A percentile compares a stretch with the other conserved stretches of the same genome.
Evolutionary conservation across 2,797 vertebrate genomes (phyloP).

Genomic region (Triplophysa yarkandensis): DNA sequence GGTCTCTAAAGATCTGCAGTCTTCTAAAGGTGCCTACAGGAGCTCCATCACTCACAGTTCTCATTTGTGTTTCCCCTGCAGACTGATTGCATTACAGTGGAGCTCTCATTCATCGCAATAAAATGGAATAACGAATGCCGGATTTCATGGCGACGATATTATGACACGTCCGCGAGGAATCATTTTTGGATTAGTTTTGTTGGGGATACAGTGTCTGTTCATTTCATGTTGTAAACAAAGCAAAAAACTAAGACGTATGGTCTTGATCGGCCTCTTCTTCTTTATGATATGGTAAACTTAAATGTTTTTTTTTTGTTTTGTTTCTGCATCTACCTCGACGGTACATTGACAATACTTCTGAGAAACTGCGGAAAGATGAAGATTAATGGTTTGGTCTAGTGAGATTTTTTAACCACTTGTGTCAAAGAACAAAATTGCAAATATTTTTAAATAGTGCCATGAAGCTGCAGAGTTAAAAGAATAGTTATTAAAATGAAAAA

Average conservation of each 20-base stretch:
- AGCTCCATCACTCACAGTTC: slow-evolving; percentile 31
- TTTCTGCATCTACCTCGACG: too few species aligned
- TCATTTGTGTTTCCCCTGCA: slow-evolving; percentile 33
- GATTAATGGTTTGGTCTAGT: background rate
- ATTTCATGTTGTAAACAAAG: slow-evolving; percentile 21
- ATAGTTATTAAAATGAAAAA: too few species aligned
- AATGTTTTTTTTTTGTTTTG: background rate
- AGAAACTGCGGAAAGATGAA: background rate
- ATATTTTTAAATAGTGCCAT: background rate
- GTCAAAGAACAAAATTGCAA: background rate
- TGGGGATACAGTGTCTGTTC: background rate
- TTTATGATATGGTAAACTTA: background rate
- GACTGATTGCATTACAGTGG: slow-evolving; percentile 36
- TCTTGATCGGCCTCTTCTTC: slow-evolving; percentile 1
- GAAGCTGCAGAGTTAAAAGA: background rate
- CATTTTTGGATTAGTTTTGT: background rate
- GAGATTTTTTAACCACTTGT: background rate
- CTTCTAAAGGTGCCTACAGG: slow-evolving; percentile 40
- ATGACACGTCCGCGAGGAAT: slow-evolving; percentile 25
- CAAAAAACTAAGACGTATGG: background rate
- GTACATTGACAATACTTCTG: background rate
- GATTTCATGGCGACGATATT: slow-evolving; percentile 24
- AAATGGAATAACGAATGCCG: slow-evolving; percentile 27
- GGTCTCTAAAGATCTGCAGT: slow-evolving; percentile 29
- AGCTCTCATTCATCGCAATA: slow-evolving; percentile 39